Evolutionary conservation across 2,797 vertebrate species (phyloP).

Genomic region (Poliocrania exsul): DNA sequence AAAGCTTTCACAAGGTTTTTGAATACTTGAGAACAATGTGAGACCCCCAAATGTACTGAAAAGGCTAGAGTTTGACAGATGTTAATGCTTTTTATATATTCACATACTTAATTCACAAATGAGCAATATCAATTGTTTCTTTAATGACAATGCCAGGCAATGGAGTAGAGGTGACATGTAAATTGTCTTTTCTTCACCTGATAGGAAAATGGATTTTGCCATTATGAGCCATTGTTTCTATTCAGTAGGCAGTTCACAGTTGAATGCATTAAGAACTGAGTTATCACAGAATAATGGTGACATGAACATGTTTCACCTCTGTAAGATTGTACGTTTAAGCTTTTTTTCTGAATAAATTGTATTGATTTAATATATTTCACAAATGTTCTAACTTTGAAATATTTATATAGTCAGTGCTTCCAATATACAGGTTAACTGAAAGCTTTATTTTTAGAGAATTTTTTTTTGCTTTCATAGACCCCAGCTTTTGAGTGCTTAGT

Average conservation of each 20-base stretch:
- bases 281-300: slow-evolving; percentile 33
- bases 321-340: neutral
- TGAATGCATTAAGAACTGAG: slow-evolving; percentile 17
- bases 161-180: neutral
- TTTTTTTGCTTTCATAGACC: neutral
- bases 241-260: slow-evolving; percentile 38
- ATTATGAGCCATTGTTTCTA: slow-evolving; percentile 49
- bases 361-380: slow-evolving; percentile 29
- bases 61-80: neutral
- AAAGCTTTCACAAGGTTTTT: slow-evolving; percentile 10
- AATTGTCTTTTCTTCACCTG: slow-evolving; percentile 41
- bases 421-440: neutral
- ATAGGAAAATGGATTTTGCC: slow-evolving; percentile 59
- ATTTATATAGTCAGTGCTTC: neutral
- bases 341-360: slow-evolving; percentile 30
- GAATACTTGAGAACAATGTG: neutral
- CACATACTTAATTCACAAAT: slow-evolving; percentile 9
- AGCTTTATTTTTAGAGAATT: neutral
- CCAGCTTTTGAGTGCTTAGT: neutral
- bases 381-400: neutral
- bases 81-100: slow-evolving; percentile 28
- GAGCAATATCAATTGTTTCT: slow-evolving; percentile 19
- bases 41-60: neutral
- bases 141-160: slow-evolving; percentile 22
- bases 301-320: slow-evolving; percentile 24